A percentile compares a stretch with the other conserved stretches of the same genome.
Evolutionary conservation across 2,113 vertebrate genomes (phyloP).

Genomic region (Oreotrochilus melanogaster): DNA sequence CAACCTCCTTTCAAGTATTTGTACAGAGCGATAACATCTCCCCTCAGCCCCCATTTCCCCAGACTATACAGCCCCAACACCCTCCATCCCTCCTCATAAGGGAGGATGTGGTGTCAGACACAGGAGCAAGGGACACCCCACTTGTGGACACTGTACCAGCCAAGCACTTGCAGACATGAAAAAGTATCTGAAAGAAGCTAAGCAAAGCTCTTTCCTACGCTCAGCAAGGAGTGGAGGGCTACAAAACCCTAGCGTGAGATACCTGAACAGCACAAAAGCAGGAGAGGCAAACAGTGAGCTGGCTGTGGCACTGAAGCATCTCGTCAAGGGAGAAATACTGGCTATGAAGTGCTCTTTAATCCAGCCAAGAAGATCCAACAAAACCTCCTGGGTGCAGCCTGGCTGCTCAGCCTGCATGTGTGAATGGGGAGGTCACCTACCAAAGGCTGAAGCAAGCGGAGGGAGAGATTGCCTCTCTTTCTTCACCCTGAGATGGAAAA

Average conservation of each 20-base stretch:
- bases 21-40: too few relatives aligned
- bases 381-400: not conserved
- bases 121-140: rapidly evolving
- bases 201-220: not conserved
- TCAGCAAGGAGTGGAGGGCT: not conserved
- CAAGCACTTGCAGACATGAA: rapidly evolving
- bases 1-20: too few relatives aligned
- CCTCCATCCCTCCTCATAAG: too few relatives aligned
- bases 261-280: not conserved
- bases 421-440: rapidly evolving
- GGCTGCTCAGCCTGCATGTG: rapidly evolving
- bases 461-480: not conserved
- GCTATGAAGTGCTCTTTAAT: not conserved
- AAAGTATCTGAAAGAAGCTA: not conserved
- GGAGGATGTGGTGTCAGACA: not conserved
- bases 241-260: not conserved
- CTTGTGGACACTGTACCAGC: rapidly evolving
- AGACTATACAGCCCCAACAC: too few relatives aligned
- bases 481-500: not conserved
- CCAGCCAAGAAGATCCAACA: not conserved
- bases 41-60: too few relatives aligned
- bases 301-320: not conserved
- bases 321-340: not conserved
- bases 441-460: not conserved
- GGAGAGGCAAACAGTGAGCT: not conserved